Base-by-base conservation (phyloP, 2,113 vertebrate species). In the Corythaixoides concolor region DNA sequence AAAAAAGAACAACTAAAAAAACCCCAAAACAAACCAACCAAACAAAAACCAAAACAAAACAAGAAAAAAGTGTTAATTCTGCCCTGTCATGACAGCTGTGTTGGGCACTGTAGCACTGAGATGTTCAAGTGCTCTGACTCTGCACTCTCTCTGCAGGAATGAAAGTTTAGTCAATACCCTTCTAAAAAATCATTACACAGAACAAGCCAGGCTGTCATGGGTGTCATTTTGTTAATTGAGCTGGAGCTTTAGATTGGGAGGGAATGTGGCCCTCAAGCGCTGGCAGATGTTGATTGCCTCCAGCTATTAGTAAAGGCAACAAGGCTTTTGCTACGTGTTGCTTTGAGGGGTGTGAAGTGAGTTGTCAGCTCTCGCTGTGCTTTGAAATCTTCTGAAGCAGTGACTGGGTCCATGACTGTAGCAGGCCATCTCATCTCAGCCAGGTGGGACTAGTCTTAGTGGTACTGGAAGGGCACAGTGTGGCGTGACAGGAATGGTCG, bases 101-200 rank as follows among this genome's bases (percentile, higher is more conserved):
- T 9, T 33, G 43, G n/a, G 23, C 62, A 66, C 9, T 0, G 0
- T 74, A 77, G 37, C 69, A 47, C 18, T 0, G 3, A 43, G 49
- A 6, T 37, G 13, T 32, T 43, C 16, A 73, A 56, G 45, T 0
- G 4, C 60, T 81, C 41, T 73, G 58, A 56, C 19, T 62, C 39
- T 77, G 49, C 15, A 11, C 7, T 1, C 5, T 68, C 9, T 67
- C 60, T 76, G 43, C 72, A 86, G 76, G 37, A 86, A 53, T 60
- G 39, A 87, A 80, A 22, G 9, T 69, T 89, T 75, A 78, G 41
- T 84, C 76, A 64, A 32, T 89, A 81, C 7, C 4, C 5, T 77
- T 63, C 41, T 74, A 50, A 55, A 56, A 81, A 84, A 43, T 50
- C 22, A 27, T 85, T 84, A 52, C 60, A 73, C 37, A 63, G 64